Percentiles rank a stretch among this genome's conserved stretches.
Evolutionary conservation across 2,113 vertebrate genomes (phyloP).

Genomic region (Cephalopterus ornatus): DNA sequence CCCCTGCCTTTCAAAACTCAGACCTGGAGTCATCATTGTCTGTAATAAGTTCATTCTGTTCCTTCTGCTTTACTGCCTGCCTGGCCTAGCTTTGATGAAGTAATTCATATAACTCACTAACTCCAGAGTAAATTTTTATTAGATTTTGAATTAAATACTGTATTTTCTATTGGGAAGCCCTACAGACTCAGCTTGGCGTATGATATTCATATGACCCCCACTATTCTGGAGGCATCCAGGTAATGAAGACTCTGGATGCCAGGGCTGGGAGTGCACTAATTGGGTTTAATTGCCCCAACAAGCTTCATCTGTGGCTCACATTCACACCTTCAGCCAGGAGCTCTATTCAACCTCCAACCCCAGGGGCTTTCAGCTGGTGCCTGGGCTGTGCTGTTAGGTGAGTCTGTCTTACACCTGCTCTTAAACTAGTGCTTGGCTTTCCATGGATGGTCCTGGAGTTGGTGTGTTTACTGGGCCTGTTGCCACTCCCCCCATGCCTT

Average conservation of each 20-base stretch:
- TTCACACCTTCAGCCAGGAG: neutral
- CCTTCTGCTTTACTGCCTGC: constrained; percentile 25
- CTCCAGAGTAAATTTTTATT: neutral
- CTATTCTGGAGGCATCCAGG: neutral
- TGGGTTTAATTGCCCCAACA: neutral
- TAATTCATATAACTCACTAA: neutral
- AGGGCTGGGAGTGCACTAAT: neutral
- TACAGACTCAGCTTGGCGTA: neutral
- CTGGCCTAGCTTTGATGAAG: constrained; percentile 11
- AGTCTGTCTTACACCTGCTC: neutral
- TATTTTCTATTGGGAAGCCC: neutral
- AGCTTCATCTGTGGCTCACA: neutral
- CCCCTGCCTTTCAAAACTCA: constrained; percentile 29
- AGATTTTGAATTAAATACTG: neutral
- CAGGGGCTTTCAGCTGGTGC: rapidly evolving
- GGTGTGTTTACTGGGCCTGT: rapidly evolving
- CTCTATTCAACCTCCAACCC: neutral
- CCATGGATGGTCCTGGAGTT: neutral
- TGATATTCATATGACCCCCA: neutral
- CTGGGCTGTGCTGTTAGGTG: neutral
- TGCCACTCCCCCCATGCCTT: neutral
- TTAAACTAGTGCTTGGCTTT: neutral
- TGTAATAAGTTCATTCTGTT: constrained; percentile 35
- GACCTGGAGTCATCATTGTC: constrained; percentile 36
- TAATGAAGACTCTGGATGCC: neutral